Conservation (phyloP, 2,797 vertebrate genomes). For the Emys orbicularis region DNA sequence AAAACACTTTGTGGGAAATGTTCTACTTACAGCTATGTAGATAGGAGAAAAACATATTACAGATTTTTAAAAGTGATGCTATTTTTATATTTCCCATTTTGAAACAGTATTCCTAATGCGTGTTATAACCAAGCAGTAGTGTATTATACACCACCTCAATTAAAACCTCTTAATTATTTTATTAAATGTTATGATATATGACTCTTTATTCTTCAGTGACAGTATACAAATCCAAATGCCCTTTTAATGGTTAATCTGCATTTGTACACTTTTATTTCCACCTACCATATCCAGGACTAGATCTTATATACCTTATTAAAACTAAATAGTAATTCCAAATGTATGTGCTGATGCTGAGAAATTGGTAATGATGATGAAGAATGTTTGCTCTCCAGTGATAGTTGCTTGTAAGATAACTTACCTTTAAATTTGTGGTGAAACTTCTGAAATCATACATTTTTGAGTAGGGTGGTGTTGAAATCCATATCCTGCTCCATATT, state of each 20-base stretch:
- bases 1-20: not conserved
- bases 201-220: not conserved
- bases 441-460: constrained; percentile 69
- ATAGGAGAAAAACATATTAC: not conserved
- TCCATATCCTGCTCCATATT: constrained; percentile 61
- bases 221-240: not conserved
- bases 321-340: constrained; percentile 38
- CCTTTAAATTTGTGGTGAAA: constrained; percentile 45
- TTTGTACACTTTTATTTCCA: not conserved
- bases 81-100: not conserved
- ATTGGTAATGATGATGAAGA: constrained; percentile 38
- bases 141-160: not conserved
- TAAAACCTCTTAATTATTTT: not conserved
- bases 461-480: constrained; percentile 60
- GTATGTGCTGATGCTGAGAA: constrained; percentile 46
- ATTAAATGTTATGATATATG: not conserved
- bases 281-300: not conserved
- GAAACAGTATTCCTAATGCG: not conserved
- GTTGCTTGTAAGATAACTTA: constrained; percentile 54
- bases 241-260: not conserved
- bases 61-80: not conserved
- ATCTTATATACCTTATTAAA: not conserved
- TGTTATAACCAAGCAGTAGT: not conserved
- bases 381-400: constrained; percentile 42
- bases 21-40: not conserved